Percentiles rank a stretch among this genome's conserved stretches.
These are phyloP conservation scores for Sarcophaga bullata DNA, from an alignment of 1,140 invertebrate genomes.

Conservation along the genomic window DNA sequence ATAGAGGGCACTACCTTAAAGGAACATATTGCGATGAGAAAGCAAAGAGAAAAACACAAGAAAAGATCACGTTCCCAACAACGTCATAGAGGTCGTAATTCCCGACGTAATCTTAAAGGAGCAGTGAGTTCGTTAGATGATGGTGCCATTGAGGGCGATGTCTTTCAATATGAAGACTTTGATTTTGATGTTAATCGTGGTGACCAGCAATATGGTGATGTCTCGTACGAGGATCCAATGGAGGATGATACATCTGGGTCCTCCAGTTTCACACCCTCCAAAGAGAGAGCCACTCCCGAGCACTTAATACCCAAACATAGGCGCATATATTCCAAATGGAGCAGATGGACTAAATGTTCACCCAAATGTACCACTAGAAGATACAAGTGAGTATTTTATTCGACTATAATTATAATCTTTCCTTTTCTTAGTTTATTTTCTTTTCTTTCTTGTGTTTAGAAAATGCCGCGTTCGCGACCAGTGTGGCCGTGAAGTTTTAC, in stretches of 20 bases:
- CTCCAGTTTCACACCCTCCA: conserved; percentile 36
- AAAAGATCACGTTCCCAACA: background rate
- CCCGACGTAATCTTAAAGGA: background rate
- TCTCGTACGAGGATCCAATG: conserved; percentile 53
- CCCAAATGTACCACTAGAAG: conserved; percentile 65
- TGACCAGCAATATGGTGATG: conserved; percentile 37
- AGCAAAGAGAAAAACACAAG: background rate
- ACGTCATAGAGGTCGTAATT: background rate
- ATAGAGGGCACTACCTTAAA: too few relatives aligned
- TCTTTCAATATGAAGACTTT: conserved; percentile 61
- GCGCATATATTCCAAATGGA: conserved; percentile 65
- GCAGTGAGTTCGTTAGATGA: background rate
- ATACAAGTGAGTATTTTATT: conserved; percentile 56
- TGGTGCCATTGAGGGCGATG: conserved; percentile 54
- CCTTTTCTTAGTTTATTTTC: background rate
- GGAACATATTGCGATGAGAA: too few relatives aligned
- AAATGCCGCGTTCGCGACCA: conserved; percentile 78
- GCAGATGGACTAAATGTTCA: conserved; percentile 66
- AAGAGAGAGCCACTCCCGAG: conserved; percentile 52
- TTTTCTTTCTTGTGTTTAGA: conserved; percentile 63
- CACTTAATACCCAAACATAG: conserved; percentile 50
- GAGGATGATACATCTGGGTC: conserved; percentile 11
- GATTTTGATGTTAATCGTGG: conserved; percentile 50
- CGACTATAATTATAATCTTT: background rate
- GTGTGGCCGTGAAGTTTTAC: conserved; percentile 79